These are phyloP conservation scores for Crossocerus cetratus DNA, from an alignment of 2,888 invertebrate species.

Conservation along the genomic window DNA sequence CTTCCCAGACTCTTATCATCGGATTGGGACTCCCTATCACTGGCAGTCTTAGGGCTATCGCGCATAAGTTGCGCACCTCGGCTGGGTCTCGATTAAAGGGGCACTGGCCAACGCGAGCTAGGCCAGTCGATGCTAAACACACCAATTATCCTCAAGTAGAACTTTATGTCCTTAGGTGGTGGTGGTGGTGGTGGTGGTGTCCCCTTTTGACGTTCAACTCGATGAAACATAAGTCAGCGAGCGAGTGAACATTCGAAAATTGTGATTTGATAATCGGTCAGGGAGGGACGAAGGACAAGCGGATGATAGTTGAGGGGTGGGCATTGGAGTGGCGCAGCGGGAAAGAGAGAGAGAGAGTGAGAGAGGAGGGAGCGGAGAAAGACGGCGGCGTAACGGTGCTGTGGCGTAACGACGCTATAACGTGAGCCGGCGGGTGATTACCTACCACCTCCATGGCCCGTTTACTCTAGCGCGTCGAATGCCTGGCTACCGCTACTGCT, in stretches of 20 bases:
- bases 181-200: no score
- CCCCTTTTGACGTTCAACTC: no score
- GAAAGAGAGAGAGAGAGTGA: conserved; percentile 31
- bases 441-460: conserved; percentile 71
- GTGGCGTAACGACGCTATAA: conserved; percentile 77
- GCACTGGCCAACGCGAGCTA: no score
- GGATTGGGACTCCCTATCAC: conserved; percentile 44
- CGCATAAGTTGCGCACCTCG: no score
- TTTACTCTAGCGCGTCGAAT: conserved; percentile 57
- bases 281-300: conserved; percentile 19
- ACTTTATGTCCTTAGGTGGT: no score
- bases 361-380: conserved; percentile 2
- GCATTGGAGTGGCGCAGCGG: background rate
- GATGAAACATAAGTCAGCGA: no score
- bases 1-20: conserved; percentile 27
- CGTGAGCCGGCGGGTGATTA: conserved; percentile 76
- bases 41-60: background rate
- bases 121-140: no score
- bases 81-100: no score
- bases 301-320: conserved; percentile 24
- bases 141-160: no score
- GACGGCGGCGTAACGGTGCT: conserved; percentile 68
- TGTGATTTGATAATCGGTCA: conserved; percentile 8
- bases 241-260: background rate
- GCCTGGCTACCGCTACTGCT: conserved; percentile 35